Base-by-base conservation (phyloP, 2,113 vertebrate genomes). In the Erythrolamprus reginae region DNA sequence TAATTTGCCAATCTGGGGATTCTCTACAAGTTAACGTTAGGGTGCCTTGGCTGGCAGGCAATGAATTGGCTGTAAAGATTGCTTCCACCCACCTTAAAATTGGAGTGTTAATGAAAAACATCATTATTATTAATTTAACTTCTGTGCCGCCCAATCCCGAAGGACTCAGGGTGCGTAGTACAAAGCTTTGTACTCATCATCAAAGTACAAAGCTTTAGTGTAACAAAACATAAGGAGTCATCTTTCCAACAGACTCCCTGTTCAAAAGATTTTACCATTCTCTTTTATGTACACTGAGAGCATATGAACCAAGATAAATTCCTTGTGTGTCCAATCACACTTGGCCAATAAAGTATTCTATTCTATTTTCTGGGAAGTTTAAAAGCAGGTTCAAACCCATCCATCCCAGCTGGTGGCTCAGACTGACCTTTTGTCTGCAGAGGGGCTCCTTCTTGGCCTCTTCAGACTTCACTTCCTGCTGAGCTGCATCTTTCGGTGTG, bases 371-470 rank as follows among this genome's bases (percentile, higher is more conserved):
- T 65, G 10, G 24, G 15, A 83, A 53, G 58, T 6, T 6, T 28
- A 15, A 51, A 21, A 15, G 33, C 12, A 50, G 6, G 0, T 45
- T 82, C 28, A 33, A 21, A 5, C 28, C 45, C 48, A 7, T 12
- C 3, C 10, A 7, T n/a, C 2, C 26, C 38, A 21, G 12, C 3
- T 19, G 23, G 24, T 10, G 19, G 47, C 5, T 19, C 12, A 33
- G 10, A 61, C 70, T 42, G 10, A 91, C 99, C 98, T 99, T 99
- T 98, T 99, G 99, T 86, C 98, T 97, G 96, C 99, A 99, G 91
- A 99, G 97, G 0, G 99, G 99, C 93, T 99, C 99, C 93, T 99
- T 99, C 96, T 99, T 99, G 94, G 97, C 98, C 93, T 99, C 99
- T 90, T 99, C 99, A 0, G 98, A 98, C 96, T 99, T 99, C 19